Percentiles rank a stretch among this genome's conserved stretches.
Evolutionary conservation across 2,113 vertebrate genomes (phyloP).

Genomic region (Eudyptes chrysolophus): DNA sequence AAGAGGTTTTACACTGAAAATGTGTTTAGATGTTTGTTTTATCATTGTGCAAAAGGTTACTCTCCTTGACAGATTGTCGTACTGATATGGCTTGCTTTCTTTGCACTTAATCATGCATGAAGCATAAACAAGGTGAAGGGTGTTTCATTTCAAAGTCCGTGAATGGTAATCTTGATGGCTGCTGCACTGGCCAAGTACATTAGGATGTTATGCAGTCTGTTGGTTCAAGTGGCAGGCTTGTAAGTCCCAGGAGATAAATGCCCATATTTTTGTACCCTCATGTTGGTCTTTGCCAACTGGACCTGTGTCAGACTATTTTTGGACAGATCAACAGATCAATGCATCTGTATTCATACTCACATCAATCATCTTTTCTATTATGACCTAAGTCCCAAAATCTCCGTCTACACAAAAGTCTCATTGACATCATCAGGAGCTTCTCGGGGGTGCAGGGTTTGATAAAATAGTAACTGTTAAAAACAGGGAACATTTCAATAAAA

Average conservation of each 20-base stretch:
- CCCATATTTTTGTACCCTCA: neutral
- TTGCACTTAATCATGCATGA: slow-evolving; percentile 47
- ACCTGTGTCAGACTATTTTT: neutral
- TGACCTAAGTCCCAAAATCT: neutral
- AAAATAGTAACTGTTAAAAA: neutral
- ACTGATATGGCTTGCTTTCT: neutral
- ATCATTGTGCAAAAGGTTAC: slow-evolving; percentile 6
- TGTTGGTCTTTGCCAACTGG: neutral
- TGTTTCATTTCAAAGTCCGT: slow-evolving; percentile 58
- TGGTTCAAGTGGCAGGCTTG: slow-evolving; percentile 22
- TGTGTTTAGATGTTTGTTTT: neutral
- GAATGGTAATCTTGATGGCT: slow-evolving; percentile 44
- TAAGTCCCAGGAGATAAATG: slow-evolving; percentile 12
- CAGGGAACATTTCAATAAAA: neutral
- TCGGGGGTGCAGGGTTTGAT: neutral
- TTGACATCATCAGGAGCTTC: neutral
- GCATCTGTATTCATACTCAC: neutral
- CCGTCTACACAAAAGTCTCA: neutral
- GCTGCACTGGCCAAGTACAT: slow-evolving; percentile 10
- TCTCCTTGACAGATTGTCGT: slow-evolving; percentile 33
- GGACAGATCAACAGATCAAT: neutral
- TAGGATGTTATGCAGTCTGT: slow-evolving; percentile 8
- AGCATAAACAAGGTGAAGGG: slow-evolving; percentile 55
- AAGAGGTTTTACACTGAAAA: neutral
- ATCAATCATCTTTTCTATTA: slow-evolving; percentile 1